These are phyloP conservation scores for Heliconius nattereri DNA, from an alignment of 1,140 invertebrate species.

Conservation along the genomic window DNA sequence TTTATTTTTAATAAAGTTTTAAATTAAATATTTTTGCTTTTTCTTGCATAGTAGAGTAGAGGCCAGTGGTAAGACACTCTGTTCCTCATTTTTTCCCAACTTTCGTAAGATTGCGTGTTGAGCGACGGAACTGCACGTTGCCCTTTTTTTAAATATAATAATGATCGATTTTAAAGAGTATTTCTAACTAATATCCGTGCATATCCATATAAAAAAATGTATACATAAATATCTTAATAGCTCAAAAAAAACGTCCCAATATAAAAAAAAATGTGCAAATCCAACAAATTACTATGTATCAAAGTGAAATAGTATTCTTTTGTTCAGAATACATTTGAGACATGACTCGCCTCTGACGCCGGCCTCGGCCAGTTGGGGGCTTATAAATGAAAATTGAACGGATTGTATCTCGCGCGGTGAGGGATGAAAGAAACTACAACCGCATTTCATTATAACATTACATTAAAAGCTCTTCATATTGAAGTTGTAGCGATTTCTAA, in stretches of 20 bases:
- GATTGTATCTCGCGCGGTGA: conserved; percentile 6
- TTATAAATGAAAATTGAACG: conserved; percentile 10
- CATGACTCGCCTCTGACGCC: neutral
- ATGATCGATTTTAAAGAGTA: too few relatives aligned
- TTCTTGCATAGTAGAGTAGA: too few relatives aligned
- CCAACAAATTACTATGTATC: neutral
- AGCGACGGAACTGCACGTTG: too few relatives aligned
- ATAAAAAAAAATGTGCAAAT: neutral
- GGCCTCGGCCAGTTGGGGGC: neutral
- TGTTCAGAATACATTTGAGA: neutral
- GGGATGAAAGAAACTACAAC: conserved; percentile 9
- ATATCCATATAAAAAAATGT: too few relatives aligned
- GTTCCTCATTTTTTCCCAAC: too few relatives aligned
- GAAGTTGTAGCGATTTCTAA: neutral
- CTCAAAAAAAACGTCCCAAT: neutral
- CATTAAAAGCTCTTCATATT: neutral
- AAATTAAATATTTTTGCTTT: too few relatives aligned
- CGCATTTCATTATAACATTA: conserved; percentile 10
- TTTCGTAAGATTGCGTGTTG: too few relatives aligned
- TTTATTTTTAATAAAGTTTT: too few relatives aligned
- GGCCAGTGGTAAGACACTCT: too few relatives aligned
- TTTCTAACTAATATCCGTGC: too few relatives aligned
- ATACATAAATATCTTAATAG: too few relatives aligned
- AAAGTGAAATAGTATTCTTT: conserved; percentile 2
- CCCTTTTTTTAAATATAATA: too few relatives aligned